Evolutionary conservation across 2,888 invertebrate genomes (phyloP), one percentile per base, ranked within the genome.

Genomic region (Hesperia comma): DNA sequence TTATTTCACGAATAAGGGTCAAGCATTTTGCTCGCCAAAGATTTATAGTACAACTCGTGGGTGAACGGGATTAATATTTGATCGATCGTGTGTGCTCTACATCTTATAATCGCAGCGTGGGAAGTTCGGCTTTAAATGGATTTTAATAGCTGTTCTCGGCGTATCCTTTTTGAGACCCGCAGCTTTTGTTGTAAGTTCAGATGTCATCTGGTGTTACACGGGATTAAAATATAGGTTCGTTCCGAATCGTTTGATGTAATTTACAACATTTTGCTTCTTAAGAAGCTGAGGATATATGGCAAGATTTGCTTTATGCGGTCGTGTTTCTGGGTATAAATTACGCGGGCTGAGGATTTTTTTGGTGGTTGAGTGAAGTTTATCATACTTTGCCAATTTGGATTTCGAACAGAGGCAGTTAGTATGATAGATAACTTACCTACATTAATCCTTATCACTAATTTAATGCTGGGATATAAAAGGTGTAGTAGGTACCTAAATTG

Each of bases 1-100:
- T 84, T 85, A 83, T 85, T 83, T 86, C 80, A 78, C 73, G 71
- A 74, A 75, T 76, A 80, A 71, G 84, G 88, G 88, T 87, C 85
- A 86, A 75, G 76, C 76, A 80, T 80, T 76, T 78, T 78, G 32
- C 56, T 70, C 63, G 66, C 63, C 26, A 10, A 64, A 64, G 79
- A 80, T 80, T 78, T 74, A 76, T 76, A 71, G 72, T 63, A 61
- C 60, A 68, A 68, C 55, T 63, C 69, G 84, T 82, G 82, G 87
- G 86, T 82, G 87, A 83, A 75, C 71, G 73, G 74, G 74, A 79
- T 80, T 81, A 77, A 71, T 51, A 70, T 69, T 73, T 79, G 80
- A 83, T 79, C 72, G 77, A 81, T 81, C 58, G 58, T 43, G 17
- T 53, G 40, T 57, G 51, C 41, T 58, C 40, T 49, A 17, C 63